Percentiles rank a stretch among this genome's conserved stretches.
Conservation (phyloP, 2,888 invertebrate species). For the Euspilapteryx auroguttella region DNA sequence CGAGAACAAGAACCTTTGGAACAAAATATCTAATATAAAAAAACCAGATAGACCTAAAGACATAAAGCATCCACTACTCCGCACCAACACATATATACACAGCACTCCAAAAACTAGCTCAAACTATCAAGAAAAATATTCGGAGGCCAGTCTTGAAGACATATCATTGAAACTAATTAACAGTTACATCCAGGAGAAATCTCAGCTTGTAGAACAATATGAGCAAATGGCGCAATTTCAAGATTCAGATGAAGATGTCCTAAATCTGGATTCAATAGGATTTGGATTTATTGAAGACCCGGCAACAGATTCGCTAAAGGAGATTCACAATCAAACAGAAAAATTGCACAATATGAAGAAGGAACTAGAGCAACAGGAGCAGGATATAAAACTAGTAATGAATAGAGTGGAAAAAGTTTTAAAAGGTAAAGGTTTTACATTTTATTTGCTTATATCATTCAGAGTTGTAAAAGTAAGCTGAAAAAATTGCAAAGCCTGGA, state of each 20-base stretch:
- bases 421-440: slow-evolving; percentile 17
- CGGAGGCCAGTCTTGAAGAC: slow-evolving; percentile 73
- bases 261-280: slow-evolving; percentile 65
- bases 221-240: slow-evolving; percentile 69
- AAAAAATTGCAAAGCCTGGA: no score
- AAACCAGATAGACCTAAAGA: slow-evolving; percentile 23
- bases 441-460: no score
- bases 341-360: slow-evolving; percentile 65
- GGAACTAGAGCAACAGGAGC: slow-evolving; percentile 64
- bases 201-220: slow-evolving; percentile 68
- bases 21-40: slow-evolving; percentile 63
- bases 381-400: slow-evolving; percentile 55
- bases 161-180: slow-evolving; percentile 72
- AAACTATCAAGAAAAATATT: slow-evolving; percentile 55
- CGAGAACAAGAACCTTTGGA: slow-evolving; percentile 82
- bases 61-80: slow-evolving; percentile 27
- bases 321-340: slow-evolving; percentile 66
- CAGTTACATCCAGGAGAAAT: slow-evolving; percentile 69
- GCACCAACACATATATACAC: slow-evolving; percentile 68
- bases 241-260: slow-evolving; percentile 42
- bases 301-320: slow-evolving; percentile 63
- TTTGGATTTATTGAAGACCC: slow-evolving; percentile 65
- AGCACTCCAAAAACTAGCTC: slow-evolving; percentile 64
- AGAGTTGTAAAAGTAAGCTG: no score
- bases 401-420: slow-evolving; percentile 31